A percentile compares a stretch with the other conserved stretches of the same genome.
Evolutionary conservation across 2,797 vertebrate genomes (phyloP).

Genomic region (Tragopan temminckii): DNA sequence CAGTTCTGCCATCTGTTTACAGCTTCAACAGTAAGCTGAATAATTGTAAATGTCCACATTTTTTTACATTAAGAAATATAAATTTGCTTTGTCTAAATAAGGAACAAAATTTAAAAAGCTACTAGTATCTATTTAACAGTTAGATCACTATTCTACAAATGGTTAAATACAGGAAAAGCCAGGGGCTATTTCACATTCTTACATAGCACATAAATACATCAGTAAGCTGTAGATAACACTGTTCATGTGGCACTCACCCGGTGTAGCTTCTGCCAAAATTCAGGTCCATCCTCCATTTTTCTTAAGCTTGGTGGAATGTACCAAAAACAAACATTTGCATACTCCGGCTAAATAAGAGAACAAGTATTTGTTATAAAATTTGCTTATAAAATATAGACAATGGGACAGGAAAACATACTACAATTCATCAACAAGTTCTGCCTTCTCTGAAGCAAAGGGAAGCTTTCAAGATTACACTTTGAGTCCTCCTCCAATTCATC

Average conservation of each 20-base stretch:
- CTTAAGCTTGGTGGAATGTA: conserved; percentile 88
- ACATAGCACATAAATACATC: background rate
- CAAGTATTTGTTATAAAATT: too few relatives aligned
- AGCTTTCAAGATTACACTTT: background rate
- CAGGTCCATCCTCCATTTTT: conserved; percentile 81
- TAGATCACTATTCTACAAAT: background rate
- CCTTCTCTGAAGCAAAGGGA: accelerated
- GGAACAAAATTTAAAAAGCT: background rate
- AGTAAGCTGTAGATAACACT: background rate
- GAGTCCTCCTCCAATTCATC: background rate
- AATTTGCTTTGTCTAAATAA: conserved; percentile 27
- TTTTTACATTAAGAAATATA: background rate
- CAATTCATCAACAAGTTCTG: background rate
- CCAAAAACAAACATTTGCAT: conserved; percentile 90
- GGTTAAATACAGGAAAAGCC: background rate
- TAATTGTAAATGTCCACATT: background rate
- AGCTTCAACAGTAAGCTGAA: conserved; percentile 18
- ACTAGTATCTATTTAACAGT: background rate
- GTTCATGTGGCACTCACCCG: conserved; percentile 74
- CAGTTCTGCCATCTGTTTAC: background rate
- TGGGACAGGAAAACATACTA: background rate
- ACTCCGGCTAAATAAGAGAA: conserved; percentile 85
- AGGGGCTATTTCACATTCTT: background rate
- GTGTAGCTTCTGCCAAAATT: conserved; percentile 86
- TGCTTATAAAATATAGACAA: background rate